These are phyloP conservation scores for Silurus aristotelis DNA, from an alignment of 2,797 vertebrate species.

Conservation along the genomic window DNA sequence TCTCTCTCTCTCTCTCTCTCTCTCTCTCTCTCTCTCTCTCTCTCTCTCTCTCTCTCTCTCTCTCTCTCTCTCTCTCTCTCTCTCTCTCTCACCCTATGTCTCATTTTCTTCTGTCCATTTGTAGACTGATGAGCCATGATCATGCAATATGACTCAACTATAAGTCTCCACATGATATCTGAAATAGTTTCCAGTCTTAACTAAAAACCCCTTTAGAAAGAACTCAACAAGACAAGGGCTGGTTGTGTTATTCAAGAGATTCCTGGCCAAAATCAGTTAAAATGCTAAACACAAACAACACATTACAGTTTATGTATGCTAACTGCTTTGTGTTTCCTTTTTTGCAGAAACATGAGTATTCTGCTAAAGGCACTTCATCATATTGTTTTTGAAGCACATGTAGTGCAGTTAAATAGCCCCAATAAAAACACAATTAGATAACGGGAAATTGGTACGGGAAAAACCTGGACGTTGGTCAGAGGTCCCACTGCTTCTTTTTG, in stretches of 20 bases:
- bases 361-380: constrained; percentile 33
- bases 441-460: not conserved
- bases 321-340: constrained; percentile 2
- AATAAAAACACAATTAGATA: constrained; percentile 23
- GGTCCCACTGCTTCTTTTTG: constrained; percentile 5
- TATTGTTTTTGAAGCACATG: constrained; percentile 27
- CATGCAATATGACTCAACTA: constrained; percentile 26
- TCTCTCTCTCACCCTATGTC: constrained; percentile 5
- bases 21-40: constrained; percentile 17
- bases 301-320: not conserved
- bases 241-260: not conserved
- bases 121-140: constrained; percentile 35
- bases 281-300: not conserved
- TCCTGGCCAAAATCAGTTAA: not conserved
- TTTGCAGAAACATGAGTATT: constrained; percentile 2
- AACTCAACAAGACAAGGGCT: not conserved
- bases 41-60: not conserved
- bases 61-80: constrained; percentile 17
- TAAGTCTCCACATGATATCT: constrained; percentile 6
- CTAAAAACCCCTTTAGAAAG: not conserved
- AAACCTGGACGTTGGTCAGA: constrained; percentile 8
- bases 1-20: not conserved
- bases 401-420: constrained; percentile 18
- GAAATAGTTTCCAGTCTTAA: not conserved
- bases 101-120: constrained; percentile 19